A percentile compares a stretch with the other conserved stretches of the same genome.
Conservation (phyloP, 23 tunicate species). For the Styela clava region DNA sequence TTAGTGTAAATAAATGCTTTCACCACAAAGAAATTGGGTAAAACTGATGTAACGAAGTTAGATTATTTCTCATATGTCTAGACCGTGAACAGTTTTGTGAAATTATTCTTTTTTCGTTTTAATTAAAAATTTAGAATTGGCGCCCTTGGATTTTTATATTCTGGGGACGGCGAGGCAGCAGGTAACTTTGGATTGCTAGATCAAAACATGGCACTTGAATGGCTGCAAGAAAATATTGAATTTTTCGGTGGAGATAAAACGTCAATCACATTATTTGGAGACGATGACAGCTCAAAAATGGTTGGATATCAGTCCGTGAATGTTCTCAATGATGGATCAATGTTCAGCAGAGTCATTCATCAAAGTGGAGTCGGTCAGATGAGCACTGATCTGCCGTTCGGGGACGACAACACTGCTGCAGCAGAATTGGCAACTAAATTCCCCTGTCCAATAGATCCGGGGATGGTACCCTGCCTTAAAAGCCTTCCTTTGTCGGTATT, state of each 20-base stretch:
- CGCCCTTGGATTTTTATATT: slow-evolving; percentile 74
- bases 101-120: too few relatives aligned
- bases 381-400: not conserved
- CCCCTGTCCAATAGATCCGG: not conserved
- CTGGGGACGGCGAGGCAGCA: slow-evolving; percentile 36
- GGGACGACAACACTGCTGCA: not conserved
- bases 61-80: too few relatives aligned
- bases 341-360: slow-evolving; percentile 45
- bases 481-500: not conserved
- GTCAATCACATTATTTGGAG: slow-evolving; percentile 73
- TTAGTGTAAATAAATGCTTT: too few relatives aligned
- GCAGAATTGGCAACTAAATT: not conserved
- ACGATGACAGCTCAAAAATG: slow-evolving; percentile 63
- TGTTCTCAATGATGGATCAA: slow-evolving; percentile 6
- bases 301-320: slow-evolving; percentile 45
- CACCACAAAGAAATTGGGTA: too few relatives aligned
- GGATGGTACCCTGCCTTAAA: slow-evolving; percentile 3
- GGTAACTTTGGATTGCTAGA: slow-evolving; percentile 88
- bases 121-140: slow-evolving; percentile 85
- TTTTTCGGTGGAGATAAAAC: slow-evolving; percentile 67
- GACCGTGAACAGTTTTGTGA: too few relatives aligned
- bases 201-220: slow-evolving; percentile 68
- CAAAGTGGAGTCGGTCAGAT: slow-evolving; percentile 57
- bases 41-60: too few relatives aligned
- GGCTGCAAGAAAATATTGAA: slow-evolving; percentile 73